These are phyloP conservation scores for Silurus meridionalis DNA, from an alignment of 2,113 vertebrate genomes.

Conservation along the genomic window DNA sequence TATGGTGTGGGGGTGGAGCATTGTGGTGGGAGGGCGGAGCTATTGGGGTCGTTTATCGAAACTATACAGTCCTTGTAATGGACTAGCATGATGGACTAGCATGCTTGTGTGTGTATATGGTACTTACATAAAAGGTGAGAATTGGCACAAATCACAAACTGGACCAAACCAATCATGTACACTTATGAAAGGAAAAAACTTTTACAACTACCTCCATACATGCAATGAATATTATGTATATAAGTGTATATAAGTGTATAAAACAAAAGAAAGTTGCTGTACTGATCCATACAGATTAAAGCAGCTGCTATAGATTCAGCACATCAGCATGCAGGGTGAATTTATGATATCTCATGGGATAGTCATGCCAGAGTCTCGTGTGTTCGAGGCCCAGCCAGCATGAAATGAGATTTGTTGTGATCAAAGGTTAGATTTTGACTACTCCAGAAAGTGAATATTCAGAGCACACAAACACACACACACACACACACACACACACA, in stretches of 20 bases:
- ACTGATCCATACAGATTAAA: background rate
- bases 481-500: background rate
- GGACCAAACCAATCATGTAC: background rate
- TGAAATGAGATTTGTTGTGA: conserved; percentile 36
- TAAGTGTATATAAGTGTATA: background rate
- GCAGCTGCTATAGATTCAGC: background rate
- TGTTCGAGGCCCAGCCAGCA: conserved; percentile 14
- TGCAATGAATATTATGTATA: background rate
- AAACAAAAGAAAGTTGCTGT: background rate
- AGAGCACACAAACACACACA: background rate
- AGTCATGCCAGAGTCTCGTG: background rate
- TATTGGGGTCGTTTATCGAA: no score
- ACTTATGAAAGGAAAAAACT: background rate
- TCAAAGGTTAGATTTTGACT: conserved; percentile 43
- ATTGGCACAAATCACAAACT: no score
- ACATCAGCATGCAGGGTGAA: background rate
- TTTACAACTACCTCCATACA: background rate
- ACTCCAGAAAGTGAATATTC: conserved; percentile 31
- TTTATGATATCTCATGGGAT: background rate
- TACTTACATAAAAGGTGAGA: no score
- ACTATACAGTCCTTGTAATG: no score
- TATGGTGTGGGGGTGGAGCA: no score
- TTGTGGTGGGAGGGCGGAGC: no score
- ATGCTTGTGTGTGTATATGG: no score
- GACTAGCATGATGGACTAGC: no score